Evolutionary conservation across 2,888 invertebrate genomes (phyloP), one percentile per base, ranked within the genome.

Genomic region (Sussaba pulchella): DNA sequence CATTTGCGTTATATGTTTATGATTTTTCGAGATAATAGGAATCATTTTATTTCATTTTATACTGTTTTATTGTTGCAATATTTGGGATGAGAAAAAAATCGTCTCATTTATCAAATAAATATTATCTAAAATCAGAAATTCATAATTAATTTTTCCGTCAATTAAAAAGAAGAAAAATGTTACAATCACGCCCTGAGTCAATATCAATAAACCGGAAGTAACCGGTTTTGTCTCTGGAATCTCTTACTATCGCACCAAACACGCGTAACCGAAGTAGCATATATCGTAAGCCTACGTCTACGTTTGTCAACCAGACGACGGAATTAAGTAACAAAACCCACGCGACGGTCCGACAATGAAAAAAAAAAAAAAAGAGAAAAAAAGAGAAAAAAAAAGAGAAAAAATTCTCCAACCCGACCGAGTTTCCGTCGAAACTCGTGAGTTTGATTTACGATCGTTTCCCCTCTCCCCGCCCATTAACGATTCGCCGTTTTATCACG

Each of bases 261-360:
- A 43, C 61, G 52, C 9, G 66, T n/a, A n/a, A 67, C 63, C 45
- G 21, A 8, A 36, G 17, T 66, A 19, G 50, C 41, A 26, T 43
- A 61, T n/a, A 50, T 52, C 54, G 59, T 41, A 66, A 59, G 64
- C 41, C 64, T 52, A 26, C 6, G 69, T 61, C 19, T 26, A 54
- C 31, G 31, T 5, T 31, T 2, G 31, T 31, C 57, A 71, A 66
- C 10, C 41, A 77, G 69, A 73, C 69, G 61, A 57, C 8, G 41
- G 76, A 73, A 76, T 81, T 70, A 77, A 81, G 77, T 73, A 73
- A 57, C 72, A 39, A 72, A 81, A 81, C 77, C 81, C 81, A 81
- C 81, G 81, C 81, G 24, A 69, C 64, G 54, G 73, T 73, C 63
- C 17, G 76, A 81, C 81, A 70, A 81, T 81, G 31, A 31, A 2